Evolutionary conservation across 2,888 invertebrate species (phyloP), one percentile per base, ranked within the genome.

Genomic region (Mechanitis messenoides): DNA sequence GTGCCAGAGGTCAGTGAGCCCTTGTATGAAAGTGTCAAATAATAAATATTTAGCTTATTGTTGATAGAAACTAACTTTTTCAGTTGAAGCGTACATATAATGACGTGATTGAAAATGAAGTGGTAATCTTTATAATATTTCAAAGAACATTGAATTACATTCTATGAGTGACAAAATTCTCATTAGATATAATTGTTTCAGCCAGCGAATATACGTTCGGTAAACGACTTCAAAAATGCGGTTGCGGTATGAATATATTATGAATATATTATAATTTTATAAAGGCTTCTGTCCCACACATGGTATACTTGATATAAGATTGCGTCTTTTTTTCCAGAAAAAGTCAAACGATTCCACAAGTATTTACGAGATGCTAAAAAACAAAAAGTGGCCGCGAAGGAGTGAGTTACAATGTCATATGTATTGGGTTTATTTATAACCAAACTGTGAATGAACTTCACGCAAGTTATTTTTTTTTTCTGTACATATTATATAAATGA

Each of bases 291-390:
- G 20, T 20, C 20, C 20, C 20, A 20, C 20, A 20, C 20, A 42
- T 3, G 9, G 1, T 9, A 9, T 1, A 9, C 9, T 42, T 42
- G 1, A 9, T 42, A 11, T 9, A 7, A 42, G 7, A 42, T 9
- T 42, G 42, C 9, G 9, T 42, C 7, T 9, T 9, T 31, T 31
- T 12, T 55, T 56, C 28, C 63, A 65, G 59, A 63, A 60, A 59
- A 38, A 58, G 31, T 59, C 60, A 20, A 64, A 55, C 54, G 58
- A 60, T 46, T 55, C 64, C 5, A 59, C 57, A n/a, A 67, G 62
- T 59, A 56, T 67, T 31, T 63, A 61, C 50, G 67, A 64, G 35
- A 57, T 64, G 47, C 54, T 67, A 58, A 60, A 64, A 59, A 58
- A 54, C 31, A 62, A 64, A 12, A 64, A 62, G 33, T 67, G 67